These are phyloP conservation scores for Drosophila chauvacae DNA, from an alignment of 1,140 invertebrate species.

Conservation along the genomic window DNA sequence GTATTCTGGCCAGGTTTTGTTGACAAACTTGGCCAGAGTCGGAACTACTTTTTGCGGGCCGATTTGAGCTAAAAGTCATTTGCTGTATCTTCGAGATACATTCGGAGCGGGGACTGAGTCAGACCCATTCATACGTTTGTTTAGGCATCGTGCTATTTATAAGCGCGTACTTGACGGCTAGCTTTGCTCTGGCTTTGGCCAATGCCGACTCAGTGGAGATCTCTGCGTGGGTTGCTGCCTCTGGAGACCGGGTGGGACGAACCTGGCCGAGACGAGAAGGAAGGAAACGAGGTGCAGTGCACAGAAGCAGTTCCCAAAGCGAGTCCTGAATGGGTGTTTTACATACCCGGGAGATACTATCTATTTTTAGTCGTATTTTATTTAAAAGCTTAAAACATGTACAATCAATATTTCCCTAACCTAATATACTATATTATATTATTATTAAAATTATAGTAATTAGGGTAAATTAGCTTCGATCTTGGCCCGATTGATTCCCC, in stretches of 20 bases:
- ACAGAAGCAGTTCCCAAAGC: background rate
- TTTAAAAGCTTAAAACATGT: too few species aligned
- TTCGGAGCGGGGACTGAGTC: constrained; percentile 40
- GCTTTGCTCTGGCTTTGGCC: constrained; percentile 22
- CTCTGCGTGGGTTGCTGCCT: constrained; percentile 48
- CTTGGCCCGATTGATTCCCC: background rate
- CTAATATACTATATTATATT: background rate
- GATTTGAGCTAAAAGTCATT: constrained; percentile 60
- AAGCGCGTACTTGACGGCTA: constrained; percentile 69
- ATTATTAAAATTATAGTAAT: too few species aligned
- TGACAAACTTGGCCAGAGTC: constrained; percentile 72
- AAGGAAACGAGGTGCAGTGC: background rate
- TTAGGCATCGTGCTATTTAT: constrained; percentile 57
- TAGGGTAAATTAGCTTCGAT: background rate
- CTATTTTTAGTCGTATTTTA: too few species aligned
- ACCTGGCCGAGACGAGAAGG: background rate
- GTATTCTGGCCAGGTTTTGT: constrained; percentile 45
- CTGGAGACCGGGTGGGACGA: constrained; percentile 7
- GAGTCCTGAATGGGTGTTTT: background rate
- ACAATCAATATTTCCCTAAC: background rate
- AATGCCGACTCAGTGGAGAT: constrained; percentile 3
- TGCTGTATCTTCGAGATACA: constrained; percentile 57
- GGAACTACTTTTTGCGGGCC: constrained; percentile 62
- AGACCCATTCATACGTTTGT: constrained; percentile 45
- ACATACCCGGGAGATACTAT: background rate